Conservation (phyloP, 2,113 vertebrate species). For the Ceyx melanurus region DNA sequence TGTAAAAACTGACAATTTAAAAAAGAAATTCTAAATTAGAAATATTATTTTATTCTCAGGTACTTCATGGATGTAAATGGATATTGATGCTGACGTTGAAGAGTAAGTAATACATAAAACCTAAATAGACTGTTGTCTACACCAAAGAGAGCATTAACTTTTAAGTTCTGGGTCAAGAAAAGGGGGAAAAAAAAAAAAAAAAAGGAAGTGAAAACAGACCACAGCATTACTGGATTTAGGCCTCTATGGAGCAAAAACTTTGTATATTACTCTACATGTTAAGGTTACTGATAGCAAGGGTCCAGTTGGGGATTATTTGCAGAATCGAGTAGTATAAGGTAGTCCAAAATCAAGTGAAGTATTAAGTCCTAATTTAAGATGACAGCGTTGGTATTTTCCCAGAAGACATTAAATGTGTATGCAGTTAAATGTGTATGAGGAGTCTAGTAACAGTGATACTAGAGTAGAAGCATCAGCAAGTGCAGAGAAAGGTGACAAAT, state of each 20-base stretch:
- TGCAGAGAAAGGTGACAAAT: not conserved
- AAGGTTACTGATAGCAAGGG: not conserved
- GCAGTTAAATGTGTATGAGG: not conserved
- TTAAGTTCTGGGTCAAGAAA: not conserved
- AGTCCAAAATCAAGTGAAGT: not conserved
- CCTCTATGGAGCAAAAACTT: not conserved
- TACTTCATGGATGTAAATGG: not conserved
- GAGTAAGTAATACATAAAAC: not conserved
- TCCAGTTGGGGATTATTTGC: not conserved
- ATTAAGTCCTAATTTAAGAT: not conserved
- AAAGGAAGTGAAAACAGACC: not conserved
- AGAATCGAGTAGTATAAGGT: not conserved
- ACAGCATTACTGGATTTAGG: not conserved
- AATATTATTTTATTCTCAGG: not conserved
- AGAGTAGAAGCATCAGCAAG: not conserved
- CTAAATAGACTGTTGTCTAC: not conserved
- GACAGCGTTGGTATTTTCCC: not conserved
- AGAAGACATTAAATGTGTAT: not conserved
- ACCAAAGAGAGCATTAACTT: not conserved
- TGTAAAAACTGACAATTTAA: not conserved
- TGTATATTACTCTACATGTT: fast-evolving
- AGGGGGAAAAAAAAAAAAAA: no score
- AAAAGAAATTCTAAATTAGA: not conserved
- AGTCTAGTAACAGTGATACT: not conserved
- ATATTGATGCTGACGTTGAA: not conserved